Evolutionary conservation across 2,113 vertebrate genomes (phyloP), one percentile per base, ranked within the genome.

Genomic region (Lates calcarifer): DNA sequence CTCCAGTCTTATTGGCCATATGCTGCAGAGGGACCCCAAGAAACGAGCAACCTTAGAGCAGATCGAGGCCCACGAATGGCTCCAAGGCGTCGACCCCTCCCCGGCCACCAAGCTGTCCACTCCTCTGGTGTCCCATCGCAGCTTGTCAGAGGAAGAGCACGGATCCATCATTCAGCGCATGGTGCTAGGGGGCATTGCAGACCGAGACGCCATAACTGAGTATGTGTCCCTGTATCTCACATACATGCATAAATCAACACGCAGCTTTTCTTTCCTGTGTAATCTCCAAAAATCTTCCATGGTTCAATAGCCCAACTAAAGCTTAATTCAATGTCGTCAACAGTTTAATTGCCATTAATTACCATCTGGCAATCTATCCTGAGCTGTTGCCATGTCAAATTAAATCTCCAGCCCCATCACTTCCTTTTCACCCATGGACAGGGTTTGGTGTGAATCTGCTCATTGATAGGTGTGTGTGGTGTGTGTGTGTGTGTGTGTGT

Each of bases 11-110:
- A 99, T 99, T 85, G 97, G 96, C 68, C 96, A 94, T 68, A 99
- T 99, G 98, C 94, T 99, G 62, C 98, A 99, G 95, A 96, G 98
- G 88, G 98, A 99, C 74, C 98, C 98, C 0, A 99, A 97, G 91
- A 95, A 94, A 84, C 95, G 98, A 76, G 98, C 98, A 0, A 98
- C 97, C 11, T 90, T 99, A 41, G 97, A 98, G 71, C 96, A 98
- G 91, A 99, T 99, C 20, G 96, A 98, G 91, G 94, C 94, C 71
- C 98, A 99, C 43, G 88, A 96, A 0, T 99, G 98, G 98, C 96
- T 99, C 11, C 97, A 96, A 90, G 98, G 98, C 13, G 97, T 99
- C 14, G 98, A 99, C 91, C 98, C 98, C 2, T 99, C 98, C 14
- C 98, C 98, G 3, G 98, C 98, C 78, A 99, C 97, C 1, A 99